These are phyloP conservation scores for Teleogryllus occipitalis DNA, from an alignment of 1,140 invertebrate species.

Conservation along the genomic window DNA sequence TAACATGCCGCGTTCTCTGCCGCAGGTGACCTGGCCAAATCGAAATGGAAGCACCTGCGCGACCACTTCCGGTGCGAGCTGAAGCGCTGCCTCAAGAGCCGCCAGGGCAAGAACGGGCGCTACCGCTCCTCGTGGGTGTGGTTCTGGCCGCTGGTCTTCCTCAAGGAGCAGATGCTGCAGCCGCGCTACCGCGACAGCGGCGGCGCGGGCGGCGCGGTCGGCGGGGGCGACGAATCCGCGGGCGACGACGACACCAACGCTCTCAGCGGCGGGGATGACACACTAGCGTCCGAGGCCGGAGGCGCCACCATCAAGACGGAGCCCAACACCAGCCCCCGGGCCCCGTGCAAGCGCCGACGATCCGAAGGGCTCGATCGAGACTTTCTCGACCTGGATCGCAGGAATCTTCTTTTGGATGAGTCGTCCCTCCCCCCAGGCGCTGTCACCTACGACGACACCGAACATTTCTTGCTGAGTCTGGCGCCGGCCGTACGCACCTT, in stretches of 20 bases:
- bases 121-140: constrained; percentile 35
- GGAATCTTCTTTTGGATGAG: not conserved
- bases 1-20: constrained; percentile 14
- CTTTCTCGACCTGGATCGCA: not conserved
- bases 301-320: constrained; percentile 28
- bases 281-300: constrained; percentile 26
- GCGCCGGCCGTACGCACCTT: constrained; percentile 32
- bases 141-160: constrained; percentile 32
- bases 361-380: not conserved
- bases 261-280: constrained; percentile 31
- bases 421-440: too few relatives aligned
- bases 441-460: constrained; percentile 33
- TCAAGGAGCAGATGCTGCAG: constrained; percentile 32
- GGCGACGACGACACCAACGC: constrained; percentile 34
- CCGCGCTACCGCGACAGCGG: constrained; percentile 25
- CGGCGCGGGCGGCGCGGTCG: constrained; percentile 30
- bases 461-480: constrained; percentile 35
- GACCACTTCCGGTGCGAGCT: constrained; percentile 33
- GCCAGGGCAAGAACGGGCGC: constrained; percentile 31
- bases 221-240: constrained; percentile 30
- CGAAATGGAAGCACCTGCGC: constrained; percentile 33
- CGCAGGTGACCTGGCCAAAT: constrained; percentile 33
- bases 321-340: not conserved
- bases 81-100: constrained; percentile 28
- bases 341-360: not conserved